Evolutionary conservation across 2,888 invertebrate genomes (phyloP), one percentile per base, ranked within the genome.

Genomic region (Siphlonurus alternatus): DNA sequence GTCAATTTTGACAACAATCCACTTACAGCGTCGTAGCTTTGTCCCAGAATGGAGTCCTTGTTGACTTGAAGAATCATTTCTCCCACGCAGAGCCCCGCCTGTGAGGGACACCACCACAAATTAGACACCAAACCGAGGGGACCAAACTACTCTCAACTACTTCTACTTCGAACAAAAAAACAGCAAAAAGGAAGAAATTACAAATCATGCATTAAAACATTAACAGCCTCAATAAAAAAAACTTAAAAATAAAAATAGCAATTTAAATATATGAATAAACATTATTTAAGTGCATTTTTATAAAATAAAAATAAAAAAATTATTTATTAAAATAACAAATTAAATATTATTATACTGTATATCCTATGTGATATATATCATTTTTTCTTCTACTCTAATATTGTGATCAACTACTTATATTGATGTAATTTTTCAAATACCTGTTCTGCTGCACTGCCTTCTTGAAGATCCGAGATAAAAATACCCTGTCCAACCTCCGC

Each of bases 21-120:
- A 77, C 79, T 78, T 78, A 92, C 93, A 73, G 87, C 85, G 72
- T 93, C 93, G 72, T 93, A 93, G 73, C 86, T 91, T 68, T 88
- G 86, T 68, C 90, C 91, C 19, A 92, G 79, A 63, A 93, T 78
- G 23, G 93, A 89, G 72, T 97, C 94, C 71, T 91, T 89, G 77
- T 99, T 99, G 61, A 98, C 93, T 59, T 93, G 89, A 67, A 99
- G 80, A 69, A 99, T 88, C 89, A 98, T 93, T 77, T 99, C 98
- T 67, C 98, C 98, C 65, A 97, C 95, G 79, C 90, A 88, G 61
- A 99, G 81, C 63, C 97, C 94, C 70, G 91, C 93, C 89, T 92
- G 79, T 1, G 79, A 80, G 59, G 38, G 23, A 65, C 24, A 66
- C 51, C 53, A 61, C 23, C 64, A 61, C 19, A 23, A 2, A 62